Evolutionary conservation across 2,113 vertebrate genomes (phyloP), one percentile per base, ranked within the genome.

Genomic region (Leucosticte australis): DNA sequence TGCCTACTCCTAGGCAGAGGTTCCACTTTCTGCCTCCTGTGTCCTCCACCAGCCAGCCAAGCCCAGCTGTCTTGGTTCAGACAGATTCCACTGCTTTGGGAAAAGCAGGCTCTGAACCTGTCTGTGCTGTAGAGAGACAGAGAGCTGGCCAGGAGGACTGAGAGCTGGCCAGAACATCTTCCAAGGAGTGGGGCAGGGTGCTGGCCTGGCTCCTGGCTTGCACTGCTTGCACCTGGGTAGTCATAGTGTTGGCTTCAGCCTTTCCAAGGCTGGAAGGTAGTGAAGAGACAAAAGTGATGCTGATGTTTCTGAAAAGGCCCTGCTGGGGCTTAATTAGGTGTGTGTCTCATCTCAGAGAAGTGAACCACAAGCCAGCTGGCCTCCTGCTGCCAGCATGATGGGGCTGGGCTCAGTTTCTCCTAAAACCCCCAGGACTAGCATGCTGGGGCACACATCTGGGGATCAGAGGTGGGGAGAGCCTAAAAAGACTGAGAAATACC

Each of bases 1-100:
- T 1, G 1, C 19, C 41, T 2, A 30, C 17, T 52, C 37, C 37
- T 62, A 67, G 47, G 42, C 20, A 90, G 42, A 1, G 1, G 10
- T 57, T 76, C 21, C 6, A 7, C 33, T 81, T 74, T 59, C 31
- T 84, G 46, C 24, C 46, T 85, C 52, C n/a, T 15, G 8, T 1
- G 2, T 81, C 50, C 30, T 65, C n/a, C 42, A 52, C 1, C 11
- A 78, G 41, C 14, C 46, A 70, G 37, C 44, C 60, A 69, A 74
- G 39, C 10, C n/a, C 2, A 2, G 9, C 21, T 62, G 8, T 35
- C 65, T 75, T 3, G 2, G 28, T 53, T 84, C 37, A 70, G 64
- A 56, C 12, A 69, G 33, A 77, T 37, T 28, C 65, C 26, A 33
- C 21, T 2, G 1, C 64, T 74, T 23, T 19, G 37, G n/a, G 8